These are phyloP conservation scores for Dicranocentrus wangi DNA, from an alignment of 2,888 invertebrate species.

Conservation along the genomic window DNA sequence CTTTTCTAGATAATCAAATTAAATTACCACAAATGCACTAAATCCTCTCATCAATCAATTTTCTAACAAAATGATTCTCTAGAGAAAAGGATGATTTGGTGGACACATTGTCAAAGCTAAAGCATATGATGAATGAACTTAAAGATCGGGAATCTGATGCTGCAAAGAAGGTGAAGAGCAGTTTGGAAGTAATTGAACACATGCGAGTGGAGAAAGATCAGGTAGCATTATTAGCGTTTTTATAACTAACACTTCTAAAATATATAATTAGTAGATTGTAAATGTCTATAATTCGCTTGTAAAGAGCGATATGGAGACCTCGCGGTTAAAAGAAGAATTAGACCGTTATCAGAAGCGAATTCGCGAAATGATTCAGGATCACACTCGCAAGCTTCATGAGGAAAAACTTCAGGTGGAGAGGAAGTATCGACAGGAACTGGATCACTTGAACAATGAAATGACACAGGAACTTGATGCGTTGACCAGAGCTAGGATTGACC, in stretches of 20 bases:
- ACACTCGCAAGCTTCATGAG: conserved; percentile 82
- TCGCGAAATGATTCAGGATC: conserved; percentile 85
- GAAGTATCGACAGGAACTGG: conserved; percentile 83
- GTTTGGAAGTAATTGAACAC: conserved; percentile 83
- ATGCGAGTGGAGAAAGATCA: conserved; percentile 84
- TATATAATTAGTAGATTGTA: background rate
- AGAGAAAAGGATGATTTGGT: conserved; percentile 83
- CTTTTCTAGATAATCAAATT: background rate
- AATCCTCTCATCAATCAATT: too few species aligned
- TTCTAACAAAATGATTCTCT: conserved; percentile 33
- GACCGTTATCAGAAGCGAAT: conserved; percentile 85
- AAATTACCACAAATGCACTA: background rate
- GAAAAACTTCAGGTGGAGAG: conserved; percentile 79
- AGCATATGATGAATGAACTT: conserved; percentile 80
- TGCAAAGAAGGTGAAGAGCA: conserved; percentile 80
- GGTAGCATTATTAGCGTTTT: too few species aligned
- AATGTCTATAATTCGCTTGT: background rate
- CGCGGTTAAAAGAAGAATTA: conserved; percentile 84
- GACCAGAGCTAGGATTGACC: conserved; percentile 83
- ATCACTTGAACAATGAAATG: conserved; percentile 85
- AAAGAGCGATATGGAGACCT: conserved; percentile 82
- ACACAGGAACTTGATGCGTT: conserved; percentile 87
- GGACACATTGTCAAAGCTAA: conserved; percentile 82
- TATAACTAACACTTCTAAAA: too few species aligned
- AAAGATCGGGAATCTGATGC: conserved; percentile 81